Percentiles rank a stretch among this genome's conserved stretches.
These are phyloP conservation scores for Endomychus coccineus DNA, from an alignment of 2,888 invertebrate genomes.

Conservation along the genomic window DNA sequence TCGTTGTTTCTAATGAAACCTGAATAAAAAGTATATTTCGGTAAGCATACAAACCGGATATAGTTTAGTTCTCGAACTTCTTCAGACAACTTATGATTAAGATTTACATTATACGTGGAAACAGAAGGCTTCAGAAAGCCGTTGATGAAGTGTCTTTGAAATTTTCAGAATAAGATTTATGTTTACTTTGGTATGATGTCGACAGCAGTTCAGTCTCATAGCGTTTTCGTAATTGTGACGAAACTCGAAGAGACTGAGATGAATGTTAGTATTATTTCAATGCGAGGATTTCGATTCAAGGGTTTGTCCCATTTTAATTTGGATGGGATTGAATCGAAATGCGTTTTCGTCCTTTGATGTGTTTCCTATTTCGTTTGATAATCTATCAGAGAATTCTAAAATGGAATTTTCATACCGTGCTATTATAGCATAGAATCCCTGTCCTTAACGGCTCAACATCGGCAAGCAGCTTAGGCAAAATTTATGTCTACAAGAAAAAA, in stretches of 20 bases:
- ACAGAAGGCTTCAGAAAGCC: no score
- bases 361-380: neutral
- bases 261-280: slow-evolving; percentile 21
- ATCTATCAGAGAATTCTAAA: neutral
- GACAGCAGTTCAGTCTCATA: slow-evolving; percentile 20
- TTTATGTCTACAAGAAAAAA: no score
- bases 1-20: no score
- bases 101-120: no score
- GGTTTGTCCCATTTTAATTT: slow-evolving; percentile 21
- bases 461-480: no score
- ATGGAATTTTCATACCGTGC: neutral
- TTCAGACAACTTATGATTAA: no score
- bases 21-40: no score
- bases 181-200: slow-evolving; percentile 20
- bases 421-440: no score
- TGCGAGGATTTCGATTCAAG: slow-evolving; percentile 21
- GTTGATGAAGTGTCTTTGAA: slow-evolving; percentile 23
- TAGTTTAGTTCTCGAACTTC: no score
- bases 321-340: slow-evolving; percentile 18
- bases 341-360: slow-evolving; percentile 13
- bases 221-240: slow-evolving; percentile 21
- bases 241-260: slow-evolving; percentile 17
- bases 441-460: no score
- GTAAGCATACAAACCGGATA: no score
- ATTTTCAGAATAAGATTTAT: slow-evolving; percentile 26